These are phyloP conservation scores for Pseudochirops cupreus DNA, from an alignment of 2,797 vertebrate species.

Conservation along the genomic window DNA sequence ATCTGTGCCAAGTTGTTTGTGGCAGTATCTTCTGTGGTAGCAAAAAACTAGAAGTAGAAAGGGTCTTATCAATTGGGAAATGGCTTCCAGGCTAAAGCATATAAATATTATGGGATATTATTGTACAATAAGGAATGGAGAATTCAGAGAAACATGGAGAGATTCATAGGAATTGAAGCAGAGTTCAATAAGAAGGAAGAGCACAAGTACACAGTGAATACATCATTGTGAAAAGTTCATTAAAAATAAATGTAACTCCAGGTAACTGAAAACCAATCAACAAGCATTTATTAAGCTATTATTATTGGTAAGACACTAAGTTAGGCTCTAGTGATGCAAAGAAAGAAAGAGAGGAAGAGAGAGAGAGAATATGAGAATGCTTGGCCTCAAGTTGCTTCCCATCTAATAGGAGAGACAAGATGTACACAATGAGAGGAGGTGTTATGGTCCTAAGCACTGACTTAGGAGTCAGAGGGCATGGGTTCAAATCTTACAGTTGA, in stretches of 20 bases:
- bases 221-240: no score
- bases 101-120: not conserved
- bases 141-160: not conserved
- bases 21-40: not conserved
- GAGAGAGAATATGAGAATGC: no score
- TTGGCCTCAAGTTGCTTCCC: no score
- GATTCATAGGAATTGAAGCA: not conserved
- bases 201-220: no score
- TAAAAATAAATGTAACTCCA: no score
- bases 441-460: not conserved
- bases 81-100: not conserved
- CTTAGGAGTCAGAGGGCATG: not conserved
- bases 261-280: no score
- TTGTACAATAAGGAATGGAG: not conserved
- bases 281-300: no score
- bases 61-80: not conserved
- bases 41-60: not conserved
- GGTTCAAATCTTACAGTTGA: not conserved
- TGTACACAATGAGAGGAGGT: not conserved
- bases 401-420: not conserved
- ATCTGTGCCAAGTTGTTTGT: not conserved
- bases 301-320: no score
- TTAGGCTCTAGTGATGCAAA: no score
- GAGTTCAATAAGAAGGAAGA: not conserved
- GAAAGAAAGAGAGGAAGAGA: no score